These are phyloP conservation scores for Steatocranus sp. DNA, from an alignment of 2,797 vertebrate genomes.

Conservation along the genomic window DNA sequence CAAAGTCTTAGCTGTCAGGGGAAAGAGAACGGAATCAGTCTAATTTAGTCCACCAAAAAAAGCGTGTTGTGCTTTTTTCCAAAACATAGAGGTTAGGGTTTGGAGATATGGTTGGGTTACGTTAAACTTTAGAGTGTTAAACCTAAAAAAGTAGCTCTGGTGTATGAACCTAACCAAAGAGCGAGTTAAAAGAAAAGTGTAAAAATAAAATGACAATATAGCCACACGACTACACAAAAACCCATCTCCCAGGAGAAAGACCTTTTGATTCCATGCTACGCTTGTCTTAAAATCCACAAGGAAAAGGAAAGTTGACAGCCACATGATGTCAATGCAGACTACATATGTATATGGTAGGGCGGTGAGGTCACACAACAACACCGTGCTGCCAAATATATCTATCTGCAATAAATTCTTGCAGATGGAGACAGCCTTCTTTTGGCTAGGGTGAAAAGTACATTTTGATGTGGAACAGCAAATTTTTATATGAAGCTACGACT, in stretches of 20 bases:
- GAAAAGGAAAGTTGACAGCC: not conserved
- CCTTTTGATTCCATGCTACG: not conserved
- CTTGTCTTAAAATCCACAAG: not conserved
- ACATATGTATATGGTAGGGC: not conserved
- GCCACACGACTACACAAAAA: not conserved
- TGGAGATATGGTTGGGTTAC: not conserved
- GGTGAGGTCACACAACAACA: not conserved
- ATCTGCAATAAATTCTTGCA: not conserved
- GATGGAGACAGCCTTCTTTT: not conserved
- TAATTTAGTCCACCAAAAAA: not conserved
- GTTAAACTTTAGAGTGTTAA: not conserved
- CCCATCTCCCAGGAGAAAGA: not conserved
- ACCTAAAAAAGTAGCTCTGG: not conserved
- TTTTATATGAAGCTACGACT: not conserved
- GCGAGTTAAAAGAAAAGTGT: not conserved
- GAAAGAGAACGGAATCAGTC: not conserved
- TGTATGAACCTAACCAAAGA: not conserved
- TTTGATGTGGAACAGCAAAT: not conserved
- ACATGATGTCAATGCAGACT: not conserved
- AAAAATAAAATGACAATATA: not conserved
- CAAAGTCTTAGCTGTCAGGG: not conserved
- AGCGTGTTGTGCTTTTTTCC: not conserved
- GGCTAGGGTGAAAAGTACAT: not conserved
- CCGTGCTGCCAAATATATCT: not conserved
- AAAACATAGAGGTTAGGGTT: not conserved